Percentiles rank a stretch among this genome's conserved stretches.
phyloP scores from a whole-genome alignment of 2,888 invertebrate genomes.

The Timandra comae region DNA sequence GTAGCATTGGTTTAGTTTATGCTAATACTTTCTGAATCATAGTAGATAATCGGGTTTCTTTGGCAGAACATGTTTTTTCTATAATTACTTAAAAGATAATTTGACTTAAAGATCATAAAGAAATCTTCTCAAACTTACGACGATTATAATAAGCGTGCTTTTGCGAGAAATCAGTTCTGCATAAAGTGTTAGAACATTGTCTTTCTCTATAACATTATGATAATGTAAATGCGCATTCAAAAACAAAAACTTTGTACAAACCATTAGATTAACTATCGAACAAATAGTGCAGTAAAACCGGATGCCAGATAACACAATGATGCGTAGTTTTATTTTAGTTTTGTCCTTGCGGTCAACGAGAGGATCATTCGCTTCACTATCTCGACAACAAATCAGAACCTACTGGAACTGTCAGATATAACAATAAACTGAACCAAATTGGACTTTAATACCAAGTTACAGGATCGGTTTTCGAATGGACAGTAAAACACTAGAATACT shows the following conservation, averaged over 20 bases:
- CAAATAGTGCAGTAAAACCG: slow-evolving; percentile 34
- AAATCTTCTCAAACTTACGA: too few relatives aligned
- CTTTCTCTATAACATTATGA: too few relatives aligned
- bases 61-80: too few relatives aligned
- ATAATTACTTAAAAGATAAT: too few relatives aligned
- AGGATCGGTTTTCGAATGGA: slow-evolving; percentile 49
- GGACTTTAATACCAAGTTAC: slow-evolving; percentile 36
- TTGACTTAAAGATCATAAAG: too few relatives aligned
- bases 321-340: slow-evolving; percentile 57
- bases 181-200: too few relatives aligned
- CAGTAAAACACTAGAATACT: slow-evolving; percentile 43
- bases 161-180: too few relatives aligned
- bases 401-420: slow-evolving; percentile 47
- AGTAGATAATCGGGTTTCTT: too few relatives aligned
- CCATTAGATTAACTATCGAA: slow-evolving; percentile 32
- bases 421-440: slow-evolving; percentile 31
- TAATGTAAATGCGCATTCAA: too few relatives aligned
- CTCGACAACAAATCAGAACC: slow-evolving; percentile 62
- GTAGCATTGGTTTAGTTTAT: too few relatives aligned
- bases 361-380: slow-evolving; percentile 63
- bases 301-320: slow-evolving; percentile 47
- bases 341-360: slow-evolving; percentile 56
- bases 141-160: too few relatives aligned
- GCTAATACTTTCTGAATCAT: too few relatives aligned
- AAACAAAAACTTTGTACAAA: slow-evolving; percentile 14